Base-by-base conservation (phyloP, 2,888 invertebrate species). In the Xylota segnis region DNA sequence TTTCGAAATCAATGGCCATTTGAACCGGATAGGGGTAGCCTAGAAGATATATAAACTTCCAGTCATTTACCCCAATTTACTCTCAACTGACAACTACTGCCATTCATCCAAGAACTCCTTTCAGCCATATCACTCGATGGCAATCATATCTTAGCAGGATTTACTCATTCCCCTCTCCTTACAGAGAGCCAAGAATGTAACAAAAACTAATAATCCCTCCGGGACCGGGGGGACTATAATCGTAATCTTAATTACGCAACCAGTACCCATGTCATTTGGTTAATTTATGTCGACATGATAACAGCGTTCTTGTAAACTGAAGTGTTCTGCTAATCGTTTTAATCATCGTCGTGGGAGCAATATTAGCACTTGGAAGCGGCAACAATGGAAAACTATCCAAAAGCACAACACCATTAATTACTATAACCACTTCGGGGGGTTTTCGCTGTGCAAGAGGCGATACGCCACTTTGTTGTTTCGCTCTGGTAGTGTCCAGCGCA, bases 321-420 rank as follows among this genome's bases (percentile, higher is more conserved):
- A 68, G 68, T 68, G 68, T 68, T 68, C 40, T n/a, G 27, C 68
- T 68, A 68, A 68, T 68, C 54, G 68, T 37, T 68, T 52, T 68
- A 68, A 68, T 68, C 68, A 68, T 68, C 68, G 68, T 68, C 68
- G 10, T 40, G 68, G 68, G 68, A 68, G 54, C 54, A 40, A 68
- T 68, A 68, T 54, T 68, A 68, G 16, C 52, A 50, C 68, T 43
- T 54, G 50, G 54, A 14, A 29, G 40, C 37, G 43, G 16, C 7
- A 54, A 68, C 54, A 68, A 68, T 68, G 43, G 40, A 29, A 54
- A 68, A 54, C 50, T 37, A 54, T 54, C 54, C 16, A 52, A 52
- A 54, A 52, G 40, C 23, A 54, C 27, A n/a, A n/a, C 40, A 40
- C 54, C 52, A 68, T 54, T 68, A 54, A 68, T 68, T 68, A 68